Evolutionary conservation across 1,140 invertebrate genomes (phyloP).

Genomic region (Sitophilus oryzae): DNA sequence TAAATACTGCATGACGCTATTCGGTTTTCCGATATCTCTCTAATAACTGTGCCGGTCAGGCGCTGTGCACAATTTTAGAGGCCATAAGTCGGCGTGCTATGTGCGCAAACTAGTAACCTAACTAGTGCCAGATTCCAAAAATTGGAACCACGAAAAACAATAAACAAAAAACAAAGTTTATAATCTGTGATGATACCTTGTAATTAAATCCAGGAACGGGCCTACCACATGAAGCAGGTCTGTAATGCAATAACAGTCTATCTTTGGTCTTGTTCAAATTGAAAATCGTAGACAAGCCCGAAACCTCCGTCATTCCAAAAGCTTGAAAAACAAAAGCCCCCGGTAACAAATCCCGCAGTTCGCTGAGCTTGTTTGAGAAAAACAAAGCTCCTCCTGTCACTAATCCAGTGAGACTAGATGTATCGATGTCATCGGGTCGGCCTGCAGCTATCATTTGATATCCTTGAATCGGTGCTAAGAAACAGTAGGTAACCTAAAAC

Average conservation of each 20-base stretch:
- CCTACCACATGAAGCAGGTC: conserved; percentile 32
- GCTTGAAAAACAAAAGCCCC: conserved; percentile 31
- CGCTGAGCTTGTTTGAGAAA: conserved; percentile 19
- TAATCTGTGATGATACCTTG: too few relatives aligned
- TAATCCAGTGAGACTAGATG: conserved; percentile 26
- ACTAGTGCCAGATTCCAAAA: too few relatives aligned
- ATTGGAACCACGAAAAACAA: too few relatives aligned
- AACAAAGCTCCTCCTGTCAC: conserved; percentile 31
- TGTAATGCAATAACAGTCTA: conserved; percentile 25
- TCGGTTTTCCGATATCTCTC: too few relatives aligned
- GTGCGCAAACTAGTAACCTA: too few relatives aligned
- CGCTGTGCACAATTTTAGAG: too few relatives aligned
- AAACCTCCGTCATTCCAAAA: conserved; percentile 37
- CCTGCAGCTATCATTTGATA: conserved; percentile 40
- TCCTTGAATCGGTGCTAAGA: conserved; percentile 40
- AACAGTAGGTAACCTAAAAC: conserved; percentile 39
- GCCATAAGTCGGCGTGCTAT: too few relatives aligned
- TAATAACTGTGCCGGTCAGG: too few relatives aligned
- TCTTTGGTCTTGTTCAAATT: conserved; percentile 28
- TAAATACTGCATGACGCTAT: too few relatives aligned
- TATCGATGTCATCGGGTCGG: conserved; percentile 33
- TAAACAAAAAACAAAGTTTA: too few relatives aligned
- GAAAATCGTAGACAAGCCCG: conserved; percentile 30
- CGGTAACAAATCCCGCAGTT: conserved; percentile 35
- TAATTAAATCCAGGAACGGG: conserved; percentile 30